Base-by-base conservation (phyloP, 2,888 invertebrate genomes). In the Lasioglossum marginatum region DNA sequence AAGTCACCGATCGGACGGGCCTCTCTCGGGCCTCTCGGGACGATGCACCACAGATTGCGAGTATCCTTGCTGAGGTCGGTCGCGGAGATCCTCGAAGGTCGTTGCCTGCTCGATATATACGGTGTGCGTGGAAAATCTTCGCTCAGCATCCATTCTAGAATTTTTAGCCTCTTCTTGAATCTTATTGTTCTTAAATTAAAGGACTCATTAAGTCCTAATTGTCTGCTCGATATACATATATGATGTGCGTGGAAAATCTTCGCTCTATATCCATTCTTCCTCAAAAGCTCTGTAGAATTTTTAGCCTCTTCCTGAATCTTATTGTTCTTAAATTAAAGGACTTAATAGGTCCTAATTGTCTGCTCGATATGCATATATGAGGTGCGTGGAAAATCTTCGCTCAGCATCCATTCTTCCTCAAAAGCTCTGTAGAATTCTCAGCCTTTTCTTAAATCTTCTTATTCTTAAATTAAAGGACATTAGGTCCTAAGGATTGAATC, bases 1-100 rank as follows among this genome's bases (percentile, higher is more conserved):
- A 89, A 92, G 90, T 91, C 90, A 90, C 90, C 92, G 91, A 92
- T 90, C 89, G 88, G 90, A 89, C 88, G 92, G 89, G 89, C 83
- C 87, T 87, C 68, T 43, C 79, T 79, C 88, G 57, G 93, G 94
- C 93, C 94, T 43, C 78, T 72, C 88, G 60, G 93, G 94, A 93
- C 94, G 94, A 94, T 94, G 93, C 94, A 92, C 93, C 85, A 91
- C 87, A 92, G 94, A 94, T 93, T 93, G 93, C 91, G 86, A 91
- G 93, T 93, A 94, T 94, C 94, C 94, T 94, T 94, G 94, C 93
- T 89, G 90, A 90, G 90, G 90, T 90, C 90, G 90, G 73, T 79
- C 86, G 82, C 79, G 78, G 77, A 23, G 43, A 37, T 37, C 86
- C 79, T 10, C 90, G 93, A 93, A 94, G 94, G 93, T 94, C 93